phyloP scores from a whole-genome alignment of 2,888 invertebrate genomes.

The Ophonus ardosiacus region DNA sequence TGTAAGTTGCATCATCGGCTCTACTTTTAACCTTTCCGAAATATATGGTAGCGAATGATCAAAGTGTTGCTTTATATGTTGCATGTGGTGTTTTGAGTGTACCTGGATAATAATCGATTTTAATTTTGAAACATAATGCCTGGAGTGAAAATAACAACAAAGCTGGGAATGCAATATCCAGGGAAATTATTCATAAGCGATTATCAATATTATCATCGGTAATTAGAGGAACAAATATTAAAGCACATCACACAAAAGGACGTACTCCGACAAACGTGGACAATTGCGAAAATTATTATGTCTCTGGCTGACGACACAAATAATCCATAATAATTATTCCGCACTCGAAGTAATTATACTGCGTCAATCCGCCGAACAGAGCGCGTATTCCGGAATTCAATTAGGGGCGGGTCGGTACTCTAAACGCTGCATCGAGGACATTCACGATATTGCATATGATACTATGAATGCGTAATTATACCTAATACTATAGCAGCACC shows the following conservation, averaged over 20 bases:
- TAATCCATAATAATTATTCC: conserved; percentile 62
- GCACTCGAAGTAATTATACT: conserved; percentile 51
- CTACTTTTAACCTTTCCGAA: too few species aligned
- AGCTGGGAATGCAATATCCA: neutral
- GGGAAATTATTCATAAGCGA: neutral
- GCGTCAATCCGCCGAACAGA: conserved; percentile 54
- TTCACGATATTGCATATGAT: conserved; percentile 59
- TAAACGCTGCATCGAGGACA: conserved; percentile 49
- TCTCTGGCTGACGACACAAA: conserved; percentile 31
- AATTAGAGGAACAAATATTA: conserved; percentile 30
- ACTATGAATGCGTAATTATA: conserved; percentile 59
- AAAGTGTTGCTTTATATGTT: too few species aligned
- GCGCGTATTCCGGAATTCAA: conserved; percentile 49
- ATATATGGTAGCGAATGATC: too few species aligned
- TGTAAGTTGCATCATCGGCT: too few species aligned
- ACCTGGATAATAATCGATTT: neutral
- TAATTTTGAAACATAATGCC: neutral
- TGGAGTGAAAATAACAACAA: neutral
- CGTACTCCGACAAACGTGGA: conserved; percentile 24
- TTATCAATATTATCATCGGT: conserved; percentile 14
- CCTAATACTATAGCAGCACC: conserved; percentile 11
- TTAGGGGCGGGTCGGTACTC: conserved; percentile 36
- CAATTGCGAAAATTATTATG: conserved; percentile 38
- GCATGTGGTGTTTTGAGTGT: too few species aligned
- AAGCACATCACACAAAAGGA: neutral